Evolutionary conservation across 1,140 invertebrate genomes (phyloP).

Genomic region (Polypedilum pembai): DNA sequence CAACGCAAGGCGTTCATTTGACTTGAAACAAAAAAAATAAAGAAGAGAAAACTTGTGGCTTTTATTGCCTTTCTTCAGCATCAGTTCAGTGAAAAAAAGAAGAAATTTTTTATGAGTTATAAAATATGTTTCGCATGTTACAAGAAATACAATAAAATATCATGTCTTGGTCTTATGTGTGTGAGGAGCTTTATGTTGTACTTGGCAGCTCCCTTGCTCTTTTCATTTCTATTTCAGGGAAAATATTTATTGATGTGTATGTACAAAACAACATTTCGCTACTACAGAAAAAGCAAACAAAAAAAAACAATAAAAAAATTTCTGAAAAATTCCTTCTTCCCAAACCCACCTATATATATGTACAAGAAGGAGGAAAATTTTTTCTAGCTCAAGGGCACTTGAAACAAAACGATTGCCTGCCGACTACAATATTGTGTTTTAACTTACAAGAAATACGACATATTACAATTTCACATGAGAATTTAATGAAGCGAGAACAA

Average conservation of each 20-base stretch:
- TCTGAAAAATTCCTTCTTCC: too few relatives aligned
- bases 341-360: background rate
- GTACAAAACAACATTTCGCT: background rate
- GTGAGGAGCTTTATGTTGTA: background rate
- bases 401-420: background rate
- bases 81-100: background rate
- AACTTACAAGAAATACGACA: background rate
- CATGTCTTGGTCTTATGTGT: background rate
- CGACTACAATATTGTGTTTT: background rate
- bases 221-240: conserved; percentile 3
- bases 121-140: conserved; percentile 11
- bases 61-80: conserved; percentile 1
- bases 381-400: background rate
- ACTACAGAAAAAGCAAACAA: too few relatives aligned
- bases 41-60: background rate
- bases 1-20: background rate
- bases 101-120: conserved; percentile 5
- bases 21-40: background rate
- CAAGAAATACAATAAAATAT: conserved; percentile 14
- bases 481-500: background rate
- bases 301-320: too few relatives aligned
- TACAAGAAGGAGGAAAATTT: background rate
- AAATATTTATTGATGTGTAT: conserved; percentile 13
- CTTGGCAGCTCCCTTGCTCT: background rate
- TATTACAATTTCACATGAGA: background rate